Evolutionary conservation across 2,113 vertebrate species (phyloP).

Genomic region (Nicator chloris): DNA sequence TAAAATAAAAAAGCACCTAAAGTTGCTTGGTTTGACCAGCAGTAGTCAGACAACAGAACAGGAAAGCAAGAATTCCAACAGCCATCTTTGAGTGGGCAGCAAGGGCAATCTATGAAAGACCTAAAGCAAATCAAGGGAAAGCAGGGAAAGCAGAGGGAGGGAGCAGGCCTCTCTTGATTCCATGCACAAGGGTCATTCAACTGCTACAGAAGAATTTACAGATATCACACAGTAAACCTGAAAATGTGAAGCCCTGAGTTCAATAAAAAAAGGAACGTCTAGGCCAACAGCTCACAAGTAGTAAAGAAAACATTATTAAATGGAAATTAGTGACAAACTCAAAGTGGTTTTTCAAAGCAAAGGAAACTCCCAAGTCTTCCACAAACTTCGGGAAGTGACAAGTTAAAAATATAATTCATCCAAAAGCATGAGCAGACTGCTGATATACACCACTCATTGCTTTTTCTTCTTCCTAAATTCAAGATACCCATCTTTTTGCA

Average conservation of each 20-base stretch:
- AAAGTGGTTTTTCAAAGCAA: background rate
- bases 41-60: background rate
- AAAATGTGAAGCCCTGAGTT: background rate
- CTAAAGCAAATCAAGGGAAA: background rate
- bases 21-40: background rate
- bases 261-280: background rate
- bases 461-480: background rate
- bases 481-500: background rate
- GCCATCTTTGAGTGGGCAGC: background rate
- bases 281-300: background rate
- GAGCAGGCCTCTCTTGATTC: background rate
- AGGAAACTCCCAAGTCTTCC: background rate
- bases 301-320: background rate
- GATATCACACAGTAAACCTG: background rate
- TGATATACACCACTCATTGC: background rate
- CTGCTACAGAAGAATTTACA: background rate
- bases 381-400: background rate
- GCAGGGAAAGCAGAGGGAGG: background rate
- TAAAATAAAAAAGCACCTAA: background rate
- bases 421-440: background rate
- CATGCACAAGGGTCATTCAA: background rate
- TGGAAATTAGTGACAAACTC: background rate
- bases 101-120: background rate
- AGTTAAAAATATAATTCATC: background rate
- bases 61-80: conserved; percentile 4